Base-by-base conservation (phyloP, 2,888 invertebrate genomes). In the Acanthopleura granulata region DNA sequence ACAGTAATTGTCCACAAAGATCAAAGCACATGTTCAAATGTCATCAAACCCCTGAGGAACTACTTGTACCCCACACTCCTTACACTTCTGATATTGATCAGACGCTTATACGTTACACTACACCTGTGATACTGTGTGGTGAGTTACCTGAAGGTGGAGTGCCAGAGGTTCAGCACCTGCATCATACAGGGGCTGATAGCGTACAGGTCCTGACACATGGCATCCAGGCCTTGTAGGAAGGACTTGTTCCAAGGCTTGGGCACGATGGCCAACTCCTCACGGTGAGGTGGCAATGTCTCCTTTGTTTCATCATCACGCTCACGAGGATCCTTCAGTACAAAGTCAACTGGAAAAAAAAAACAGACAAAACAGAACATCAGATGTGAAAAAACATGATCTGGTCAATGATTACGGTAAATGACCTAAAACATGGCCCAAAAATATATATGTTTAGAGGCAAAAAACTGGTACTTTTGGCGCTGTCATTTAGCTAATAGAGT, bases 181-280 rank as follows among this genome's bases (percentile, higher is more conserved):
- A 94, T 93, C 83, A 97, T 93, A 84, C 96, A 95, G 0, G 95
- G 94, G 90, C 96, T 96, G 66, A 95, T 94, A 72, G 93, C 92
- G 87, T 95, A 94, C 0, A 97, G 92, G 81, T 93, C 94, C 83
- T 91, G 93, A 0, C 89, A 89, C 74, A 94, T 90, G 78, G 92
- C 92, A n/a, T 86, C 86, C 79, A 91, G 91, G 70, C 92, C 91
- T 77, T 89, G 87, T 71, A 91, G 88, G 84, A 91, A 93, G 30
- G 92, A 86, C 72, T 93, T 93, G 75, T 93, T 92, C 94, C 94
- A 95, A 16, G 93, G 93, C 81, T 94, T 93, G 78, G 94, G 94
- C 81, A 77, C 93, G 91, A 80, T 94, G 78, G 89, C 95, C 93
- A 83, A 90, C 88, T 85, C 94, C 92, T 79, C 93, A 87, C 70